Evolutionary conservation across 2,113 vertebrate species (phyloP).

Genomic region (Rafetus swinhoei): DNA sequence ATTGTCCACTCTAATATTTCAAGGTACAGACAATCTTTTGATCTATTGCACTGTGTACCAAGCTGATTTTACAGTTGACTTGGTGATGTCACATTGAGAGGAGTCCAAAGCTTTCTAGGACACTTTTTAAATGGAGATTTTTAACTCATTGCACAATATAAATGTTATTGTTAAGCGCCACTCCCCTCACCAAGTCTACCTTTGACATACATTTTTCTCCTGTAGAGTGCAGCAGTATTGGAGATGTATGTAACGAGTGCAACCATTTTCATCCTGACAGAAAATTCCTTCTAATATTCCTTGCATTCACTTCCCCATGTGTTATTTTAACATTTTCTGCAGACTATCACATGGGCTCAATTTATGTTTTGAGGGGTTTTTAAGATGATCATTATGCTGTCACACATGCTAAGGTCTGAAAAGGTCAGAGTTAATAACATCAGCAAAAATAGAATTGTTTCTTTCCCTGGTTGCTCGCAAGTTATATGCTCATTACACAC

Average conservation of each 20-base stretch:
- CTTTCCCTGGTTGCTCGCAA: background rate
- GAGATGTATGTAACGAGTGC: background rate
- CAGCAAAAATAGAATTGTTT: background rate
- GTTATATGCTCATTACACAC: background rate
- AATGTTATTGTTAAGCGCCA: background rate
- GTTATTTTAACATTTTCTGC: background rate
- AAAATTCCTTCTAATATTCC: background rate
- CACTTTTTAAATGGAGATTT: background rate
- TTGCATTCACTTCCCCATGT: background rate
- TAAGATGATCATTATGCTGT: background rate
- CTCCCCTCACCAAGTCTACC: background rate
- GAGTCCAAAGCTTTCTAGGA: background rate
- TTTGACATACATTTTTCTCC: background rate
- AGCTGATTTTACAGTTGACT: background rate
- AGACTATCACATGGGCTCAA: background rate
- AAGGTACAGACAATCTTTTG: background rate
- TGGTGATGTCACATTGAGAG: background rate
- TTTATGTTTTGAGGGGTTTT: background rate
- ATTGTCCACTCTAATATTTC: background rate
- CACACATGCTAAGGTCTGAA: background rate
- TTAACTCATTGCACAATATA: background rate
- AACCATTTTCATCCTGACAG: background rate
- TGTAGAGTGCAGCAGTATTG: background rate
- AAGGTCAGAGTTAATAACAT: background rate
- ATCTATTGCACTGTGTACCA: background rate